Base-by-base conservation (phyloP, 1,140 invertebrate species). In the Cyclina sinensis region DNA sequence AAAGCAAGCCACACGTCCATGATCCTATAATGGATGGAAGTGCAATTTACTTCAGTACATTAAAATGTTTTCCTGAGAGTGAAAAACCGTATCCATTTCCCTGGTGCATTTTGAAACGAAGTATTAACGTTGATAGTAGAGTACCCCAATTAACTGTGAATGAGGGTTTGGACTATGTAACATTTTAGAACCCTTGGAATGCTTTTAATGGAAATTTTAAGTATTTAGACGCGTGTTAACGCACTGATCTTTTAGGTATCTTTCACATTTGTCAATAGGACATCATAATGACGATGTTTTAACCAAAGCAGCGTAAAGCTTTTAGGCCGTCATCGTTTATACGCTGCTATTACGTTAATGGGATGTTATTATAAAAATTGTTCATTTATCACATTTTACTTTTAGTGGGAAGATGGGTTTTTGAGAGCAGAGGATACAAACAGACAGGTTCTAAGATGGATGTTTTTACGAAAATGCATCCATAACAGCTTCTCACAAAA, bases 131-230 rank as follows among this genome's bases (percentile, higher is more conserved):
- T 81, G 35, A 65, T 65, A 62, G 79, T 27, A 5, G n/a, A 81
- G 59, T 81, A 65, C 48, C 54, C 79, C 79, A 81, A 81, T 81
- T 81, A 81, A 81, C 79, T 39, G 54, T 62, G 59, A 81, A 81
- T 57, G 59, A 18, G 54, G 59, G 35, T 62, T 81, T 81, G 79
- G 79, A 81, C 79, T 81, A 39, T 81, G 57, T 65, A 57, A 81
- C 54, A 21, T 81, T 62, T 57, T 65, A 62, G 59, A 65, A 59
- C 59, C 54, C 54, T 78, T 57, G 68, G 51, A 86, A 86, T 86
- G 84, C 84, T 86, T 86, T 86, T 86, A 86, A 86, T 86, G 84
- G 84, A 74, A 86, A 86, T 86, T 86, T 86, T 86, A 74, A 86
- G 84, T 86, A 86, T 76, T 86, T 32, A 76, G 65, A n/a, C 62